These are phyloP conservation scores for Criorhina ranunculi DNA, from an alignment of 2,888 invertebrate species.

Conservation along the genomic window DNA sequence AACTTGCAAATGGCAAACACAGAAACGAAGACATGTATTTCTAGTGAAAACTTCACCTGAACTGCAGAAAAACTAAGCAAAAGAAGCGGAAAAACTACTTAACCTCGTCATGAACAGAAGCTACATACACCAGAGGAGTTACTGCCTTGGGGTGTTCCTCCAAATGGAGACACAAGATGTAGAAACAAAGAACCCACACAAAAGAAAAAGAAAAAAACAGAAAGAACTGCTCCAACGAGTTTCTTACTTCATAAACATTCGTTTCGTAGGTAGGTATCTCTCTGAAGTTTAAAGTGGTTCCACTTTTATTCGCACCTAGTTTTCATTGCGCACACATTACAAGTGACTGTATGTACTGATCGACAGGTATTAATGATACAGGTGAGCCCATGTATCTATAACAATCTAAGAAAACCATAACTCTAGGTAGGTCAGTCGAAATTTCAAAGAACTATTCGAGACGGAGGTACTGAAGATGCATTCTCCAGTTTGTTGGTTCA, in stretches of 20 bases:
- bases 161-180: not conserved
- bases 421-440: constrained; percentile 33
- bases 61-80: constrained; percentile 64
- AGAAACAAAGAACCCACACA: constrained; percentile 57
- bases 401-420: constrained; percentile 27
- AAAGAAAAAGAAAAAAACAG: constrained; percentile 56
- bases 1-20: constrained; percentile 15
- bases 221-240: constrained; percentile 58
- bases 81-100: constrained; percentile 75
- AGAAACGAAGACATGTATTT: constrained; percentile 10
- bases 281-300: not conserved
- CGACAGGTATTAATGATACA: constrained; percentile 53
- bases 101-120: constrained; percentile 67
- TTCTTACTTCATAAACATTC: constrained; percentile 23
- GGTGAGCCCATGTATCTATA: constrained; percentile 33
- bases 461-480: too few species aligned
- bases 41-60: constrained; percentile 71
- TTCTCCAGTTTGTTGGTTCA: too few species aligned
- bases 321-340: too few species aligned
- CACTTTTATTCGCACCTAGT: constrained; percentile 56
- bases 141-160: not conserved
- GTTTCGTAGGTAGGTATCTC: constrained; percentile 5
- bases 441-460: too few species aligned
- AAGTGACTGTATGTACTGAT: constrained; percentile 30
- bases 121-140: not conserved